phyloP scores from a whole-genome alignment of 2,888 invertebrate genomes.

The Coleophora flavipennella region DNA sequence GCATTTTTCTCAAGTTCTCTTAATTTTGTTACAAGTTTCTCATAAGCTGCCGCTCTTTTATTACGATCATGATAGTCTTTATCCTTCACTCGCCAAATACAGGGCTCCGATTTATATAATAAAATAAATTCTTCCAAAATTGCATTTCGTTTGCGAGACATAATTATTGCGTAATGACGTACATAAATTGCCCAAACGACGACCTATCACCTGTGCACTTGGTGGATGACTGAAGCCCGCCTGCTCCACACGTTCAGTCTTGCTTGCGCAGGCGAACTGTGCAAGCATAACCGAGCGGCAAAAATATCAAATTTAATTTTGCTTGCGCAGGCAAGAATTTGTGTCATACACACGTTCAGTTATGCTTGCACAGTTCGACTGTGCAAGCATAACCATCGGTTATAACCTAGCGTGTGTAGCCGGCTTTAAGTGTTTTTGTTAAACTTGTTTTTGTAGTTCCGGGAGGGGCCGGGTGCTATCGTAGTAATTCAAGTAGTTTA shows the following conservation, averaged over 20 bases:
- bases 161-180: neutral
- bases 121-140: constrained; percentile 8
- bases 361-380: too few species aligned
- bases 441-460: too few species aligned
- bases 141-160: neutral
- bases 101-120: constrained; percentile 9
- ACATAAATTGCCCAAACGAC: neutral
- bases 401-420: neutral
- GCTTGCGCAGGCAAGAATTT: too few species aligned
- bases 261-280: neutral
- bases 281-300: neutral
- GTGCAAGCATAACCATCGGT: too few species aligned
- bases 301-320: neutral
- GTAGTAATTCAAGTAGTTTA: too few species aligned
- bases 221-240: neutral
- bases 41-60: constrained; percentile 7
- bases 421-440: too few species aligned
- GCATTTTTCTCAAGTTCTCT: neutral
- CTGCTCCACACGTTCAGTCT: neutral
- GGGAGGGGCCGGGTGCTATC: too few species aligned
- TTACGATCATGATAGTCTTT: constrained; percentile 10
- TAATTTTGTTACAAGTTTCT: constrained; percentile 4
- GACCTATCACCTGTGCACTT: neutral
- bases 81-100: constrained; percentile 10
- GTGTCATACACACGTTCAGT: too few species aligned